Evolutionary conservation across 2,113 vertebrate species (phyloP).

Genomic region (Siphamia tubifer): DNA sequence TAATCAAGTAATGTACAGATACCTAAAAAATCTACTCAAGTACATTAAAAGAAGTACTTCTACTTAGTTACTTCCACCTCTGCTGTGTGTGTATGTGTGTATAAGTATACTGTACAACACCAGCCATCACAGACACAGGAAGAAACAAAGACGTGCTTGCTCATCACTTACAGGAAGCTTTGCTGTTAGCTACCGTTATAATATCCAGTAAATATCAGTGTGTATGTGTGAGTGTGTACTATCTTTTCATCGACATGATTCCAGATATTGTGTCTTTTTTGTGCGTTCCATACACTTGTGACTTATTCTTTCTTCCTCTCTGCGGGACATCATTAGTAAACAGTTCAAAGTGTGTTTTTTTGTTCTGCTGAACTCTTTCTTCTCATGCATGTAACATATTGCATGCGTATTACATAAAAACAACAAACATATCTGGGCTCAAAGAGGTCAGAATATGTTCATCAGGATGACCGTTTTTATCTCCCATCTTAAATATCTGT

Average conservation of each 20-base stretch:
- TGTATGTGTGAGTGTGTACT: not conserved
- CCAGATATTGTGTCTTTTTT: not conserved
- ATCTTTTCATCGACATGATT: too few relatives aligned
- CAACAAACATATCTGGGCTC: not conserved
- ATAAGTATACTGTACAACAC: not conserved
- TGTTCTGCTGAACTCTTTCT: not conserved
- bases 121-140: conserved; percentile 4
- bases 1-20: too few relatives aligned
- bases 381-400: too few relatives aligned
- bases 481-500: conserved; percentile 16
- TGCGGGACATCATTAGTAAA: not conserved
- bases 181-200: not conserved
- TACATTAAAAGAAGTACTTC: too few relatives aligned
- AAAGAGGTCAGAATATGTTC: not conserved
- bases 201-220: not conserved
- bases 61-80: too few relatives aligned
- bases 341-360: not conserved
- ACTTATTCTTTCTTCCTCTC: not conserved
- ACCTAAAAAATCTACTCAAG: too few relatives aligned
- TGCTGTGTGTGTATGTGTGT: not conserved
- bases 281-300: not conserved
- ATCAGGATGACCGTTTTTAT: conserved; percentile 1
- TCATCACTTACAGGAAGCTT: conserved; percentile 23
- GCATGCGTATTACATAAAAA: not conserved
- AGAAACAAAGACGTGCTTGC: not conserved